Base-by-base conservation (phyloP, 1,140 invertebrate genomes). In the Macrocentrus cingulum region DNA sequence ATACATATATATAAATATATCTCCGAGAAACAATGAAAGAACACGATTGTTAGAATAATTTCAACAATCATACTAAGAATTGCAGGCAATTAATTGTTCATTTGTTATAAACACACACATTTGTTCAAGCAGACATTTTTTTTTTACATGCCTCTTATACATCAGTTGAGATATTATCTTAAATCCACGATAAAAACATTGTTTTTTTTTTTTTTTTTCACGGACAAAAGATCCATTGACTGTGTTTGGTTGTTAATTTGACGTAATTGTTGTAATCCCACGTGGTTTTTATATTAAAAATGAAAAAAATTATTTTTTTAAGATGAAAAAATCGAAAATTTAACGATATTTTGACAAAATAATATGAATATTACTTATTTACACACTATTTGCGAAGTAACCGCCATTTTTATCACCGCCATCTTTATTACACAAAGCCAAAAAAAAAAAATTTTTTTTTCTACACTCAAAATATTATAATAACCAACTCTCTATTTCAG, bases 181-280 rank as follows among this genome's bases (percentile, higher is more conserved):
- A 23, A 15, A 18, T n/a, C 25, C 25, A 5, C 15, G 8, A 39
- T 39, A 39, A 39, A 39, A 39, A n/a, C n/a, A n/a, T n/a, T n/a
- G n/a, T n/a, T n/a, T n/a, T n/a, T n/a, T n/a, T n/a, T n/a, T n/a
- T n/a, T n/a, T n/a, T 39, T 4, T 15, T 39, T 39, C 11, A 39
- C 13, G 36, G 36, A 57, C 45, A 57, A 50, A 41, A 50, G 39
- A 50, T 37, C 25, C 36, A 57, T 50, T 57, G 55, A 50, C 13
- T 39, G 36, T 39, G 36, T 39, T n/a, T 34, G 29, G 6, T 11
- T 34, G 29, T 34, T n/a, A 4, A 29, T 29, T 29, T 29, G 25
- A 29, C 25, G 25, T 9, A 9, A 9, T 9, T 29, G 9, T 5
- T 5, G 4, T 29, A 29, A 29, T 29, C 9, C 25, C 25, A 9